These are phyloP conservation scores for Colossoma macropomum DNA, from an alignment of 2,113 vertebrate genomes.

Conservation along the genomic window DNA sequence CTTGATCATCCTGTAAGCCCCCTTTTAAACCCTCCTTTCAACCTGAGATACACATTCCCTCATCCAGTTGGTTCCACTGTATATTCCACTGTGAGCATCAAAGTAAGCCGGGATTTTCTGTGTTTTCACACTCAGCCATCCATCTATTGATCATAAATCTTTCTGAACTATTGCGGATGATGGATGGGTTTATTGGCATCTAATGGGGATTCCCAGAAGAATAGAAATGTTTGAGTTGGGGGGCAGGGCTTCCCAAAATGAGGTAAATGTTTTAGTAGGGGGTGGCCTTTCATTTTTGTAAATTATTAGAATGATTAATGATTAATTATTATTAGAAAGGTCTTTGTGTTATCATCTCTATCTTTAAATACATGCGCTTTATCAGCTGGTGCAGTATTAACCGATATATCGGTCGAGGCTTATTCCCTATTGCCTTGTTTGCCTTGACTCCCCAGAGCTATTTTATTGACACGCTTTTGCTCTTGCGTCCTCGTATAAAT, in stretches of 20 bases:
- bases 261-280: no score
- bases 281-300: no score
- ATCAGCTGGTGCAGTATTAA: background rate
- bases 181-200: no score
- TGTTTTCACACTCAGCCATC: background rate
- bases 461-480: constrained; percentile 39
- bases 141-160: background rate
- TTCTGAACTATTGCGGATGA: background rate
- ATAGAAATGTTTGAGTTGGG: no score
- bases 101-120: background rate
- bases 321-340: no score
- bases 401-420: background rate
- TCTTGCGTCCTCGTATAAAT: constrained; percentile 6
- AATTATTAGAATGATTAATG: no score
- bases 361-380: background rate
- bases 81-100: background rate
- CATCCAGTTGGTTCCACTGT: background rate
- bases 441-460: constrained; percentile 22
- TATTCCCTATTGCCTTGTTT: constrained; percentile 11
- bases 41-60: background rate
- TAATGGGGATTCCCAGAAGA: no score
- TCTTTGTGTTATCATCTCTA: no score
- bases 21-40: background rate
- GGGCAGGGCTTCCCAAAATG: no score
- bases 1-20: background rate